phyloP scores from a whole-genome alignment of 2,797 vertebrate species.

The Carduelis carduelis region DNA sequence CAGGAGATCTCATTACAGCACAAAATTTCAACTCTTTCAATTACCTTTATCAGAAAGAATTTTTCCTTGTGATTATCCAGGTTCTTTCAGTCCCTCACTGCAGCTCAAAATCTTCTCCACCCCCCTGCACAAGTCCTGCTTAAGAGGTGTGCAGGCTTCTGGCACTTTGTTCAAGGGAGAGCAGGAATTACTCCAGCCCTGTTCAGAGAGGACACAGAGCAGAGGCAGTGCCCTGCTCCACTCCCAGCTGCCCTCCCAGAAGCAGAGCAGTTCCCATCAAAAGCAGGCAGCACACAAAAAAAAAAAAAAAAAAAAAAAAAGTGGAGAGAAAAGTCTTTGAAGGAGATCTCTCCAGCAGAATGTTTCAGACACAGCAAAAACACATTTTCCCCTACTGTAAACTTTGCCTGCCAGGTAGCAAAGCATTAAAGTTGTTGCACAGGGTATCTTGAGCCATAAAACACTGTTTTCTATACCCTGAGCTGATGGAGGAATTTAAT shows the following conservation, averaged over 20 bases:
- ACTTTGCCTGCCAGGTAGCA: not conserved
- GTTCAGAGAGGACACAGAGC: slow-evolving; percentile 35
- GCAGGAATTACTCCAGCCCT: not conserved
- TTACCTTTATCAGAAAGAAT: slow-evolving; percentile 47
- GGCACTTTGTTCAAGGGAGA: not conserved
- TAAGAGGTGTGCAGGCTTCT: not conserved
- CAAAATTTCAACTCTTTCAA: not conserved
- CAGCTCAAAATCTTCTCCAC: not conserved
- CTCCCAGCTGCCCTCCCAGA: not conserved
- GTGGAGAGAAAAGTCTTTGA: not conserved
- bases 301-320: not conserved
- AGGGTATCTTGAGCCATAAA: not conserved
- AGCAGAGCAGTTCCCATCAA: not conserved
- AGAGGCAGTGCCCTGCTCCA: not conserved
- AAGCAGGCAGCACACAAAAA: not conserved
- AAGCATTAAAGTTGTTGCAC: not conserved
- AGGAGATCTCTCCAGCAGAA: not conserved
- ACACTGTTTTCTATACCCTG: not conserved
- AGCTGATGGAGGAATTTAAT: not conserved
- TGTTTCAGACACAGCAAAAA: not conserved
- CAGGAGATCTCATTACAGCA: not conserved
- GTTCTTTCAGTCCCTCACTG: not conserved
- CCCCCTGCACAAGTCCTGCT: not conserved
- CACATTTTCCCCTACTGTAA: not conserved
- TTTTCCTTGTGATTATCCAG: slow-evolving; percentile 41